These are phyloP conservation scores for Tragulus kanchil DNA, from an alignment of 2,113 vertebrate genomes.

Conservation along the genomic window DNA sequence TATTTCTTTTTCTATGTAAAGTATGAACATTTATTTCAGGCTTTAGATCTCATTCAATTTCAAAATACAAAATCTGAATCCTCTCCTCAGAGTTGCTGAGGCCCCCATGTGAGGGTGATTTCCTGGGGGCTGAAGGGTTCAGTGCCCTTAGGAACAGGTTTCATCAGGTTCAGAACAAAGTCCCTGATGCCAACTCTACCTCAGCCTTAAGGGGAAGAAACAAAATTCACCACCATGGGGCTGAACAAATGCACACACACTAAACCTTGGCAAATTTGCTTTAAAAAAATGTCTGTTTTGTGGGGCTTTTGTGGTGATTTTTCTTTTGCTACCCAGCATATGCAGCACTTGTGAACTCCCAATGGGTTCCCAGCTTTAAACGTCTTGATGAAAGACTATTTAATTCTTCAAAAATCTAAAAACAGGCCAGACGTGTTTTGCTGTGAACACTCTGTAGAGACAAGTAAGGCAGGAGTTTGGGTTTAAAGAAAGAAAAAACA, in stretches of 20 bases:
- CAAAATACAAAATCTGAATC: conserved; percentile 83
- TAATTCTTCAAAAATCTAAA: background rate
- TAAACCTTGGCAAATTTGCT: conserved; percentile 85
- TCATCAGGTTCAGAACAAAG: conserved; percentile 84
- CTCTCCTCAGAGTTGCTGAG: conserved; percentile 75
- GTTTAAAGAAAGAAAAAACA: conserved; percentile 63
- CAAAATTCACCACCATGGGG: conserved; percentile 83
- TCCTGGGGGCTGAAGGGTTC: conserved; percentile 80
- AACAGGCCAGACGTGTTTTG: conserved; percentile 69
- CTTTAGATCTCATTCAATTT: conserved; percentile 86
- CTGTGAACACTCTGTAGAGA: conserved; percentile 84
- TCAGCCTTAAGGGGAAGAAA: conserved; percentile 80
- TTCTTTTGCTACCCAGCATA: conserved; percentile 81
- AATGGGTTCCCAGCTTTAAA: conserved; percentile 86
- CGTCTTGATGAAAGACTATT: conserved; percentile 75
- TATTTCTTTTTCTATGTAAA: conserved; percentile 70
- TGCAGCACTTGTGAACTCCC: conserved; percentile 85
- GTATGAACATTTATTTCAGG: conserved; percentile 89
- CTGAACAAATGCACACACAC: conserved; percentile 83
- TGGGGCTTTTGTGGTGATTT: conserved; percentile 16
- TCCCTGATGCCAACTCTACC: conserved; percentile 81
- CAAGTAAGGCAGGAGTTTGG: conserved; percentile 48
- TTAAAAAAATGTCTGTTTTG: conserved; percentile 53
- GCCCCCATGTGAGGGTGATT: conserved; percentile 58
- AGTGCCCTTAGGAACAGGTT: conserved; percentile 82